These are phyloP conservation scores for Cassiopea andromeda DNA, from an alignment of 30 jellyfish, hydroid and myxozoan genomes.

Conservation along the genomic window DNA sequence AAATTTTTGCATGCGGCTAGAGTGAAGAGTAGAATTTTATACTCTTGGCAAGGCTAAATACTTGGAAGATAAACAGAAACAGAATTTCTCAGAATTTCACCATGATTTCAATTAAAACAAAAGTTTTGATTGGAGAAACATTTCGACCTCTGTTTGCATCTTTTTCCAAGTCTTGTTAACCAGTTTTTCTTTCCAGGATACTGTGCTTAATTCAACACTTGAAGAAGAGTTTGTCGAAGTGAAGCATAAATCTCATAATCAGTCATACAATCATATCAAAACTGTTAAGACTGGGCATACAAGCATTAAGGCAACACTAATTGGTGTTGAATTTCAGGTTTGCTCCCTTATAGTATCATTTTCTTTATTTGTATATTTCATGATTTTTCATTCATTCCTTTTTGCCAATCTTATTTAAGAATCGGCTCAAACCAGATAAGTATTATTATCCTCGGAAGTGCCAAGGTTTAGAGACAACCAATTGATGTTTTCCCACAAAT, in stretches of 20 bases:
- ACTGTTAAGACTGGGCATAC: conserved; percentile 78
- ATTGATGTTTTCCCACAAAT: neutral
- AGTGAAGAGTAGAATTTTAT: no score
- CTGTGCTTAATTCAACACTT: conserved; percentile 72
- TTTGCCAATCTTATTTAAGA: no score
- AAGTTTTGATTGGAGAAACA: no score
- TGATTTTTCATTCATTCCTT: no score
- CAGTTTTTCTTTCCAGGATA: conserved; percentile 59
- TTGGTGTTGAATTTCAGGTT: conserved; percentile 75
- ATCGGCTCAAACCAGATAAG: no score
- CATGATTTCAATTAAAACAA: no score
- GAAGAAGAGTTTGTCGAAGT: conserved; percentile 71
- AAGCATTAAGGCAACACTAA: conserved; percentile 59
- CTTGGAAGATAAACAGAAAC: no score
- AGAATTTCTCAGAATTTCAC: no score
- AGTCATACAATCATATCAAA: conserved; percentile 71
- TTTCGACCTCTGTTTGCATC: neutral
- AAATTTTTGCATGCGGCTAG: no score
- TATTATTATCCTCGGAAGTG: neutral
- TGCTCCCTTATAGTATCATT: neutral
- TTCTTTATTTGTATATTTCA: no score
- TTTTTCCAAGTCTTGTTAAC: neutral
- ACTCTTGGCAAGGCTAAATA: no score
- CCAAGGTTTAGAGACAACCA: neutral
- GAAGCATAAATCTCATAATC: conserved; percentile 61